Conservation (phyloP, 2,797 vertebrate genomes). For the Falco biarmicus region DNA sequence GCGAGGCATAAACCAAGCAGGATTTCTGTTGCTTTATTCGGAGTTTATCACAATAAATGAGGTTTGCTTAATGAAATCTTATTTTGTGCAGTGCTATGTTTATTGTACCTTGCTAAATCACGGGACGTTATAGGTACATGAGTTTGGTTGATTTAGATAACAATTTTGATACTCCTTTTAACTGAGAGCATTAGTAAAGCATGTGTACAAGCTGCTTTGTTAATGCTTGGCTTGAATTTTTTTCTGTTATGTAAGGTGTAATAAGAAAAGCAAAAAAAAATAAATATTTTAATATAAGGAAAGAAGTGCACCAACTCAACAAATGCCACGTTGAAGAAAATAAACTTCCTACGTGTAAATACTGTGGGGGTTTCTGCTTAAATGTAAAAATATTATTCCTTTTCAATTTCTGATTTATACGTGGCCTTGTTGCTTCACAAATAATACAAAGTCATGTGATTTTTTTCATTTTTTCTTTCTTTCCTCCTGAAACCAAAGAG, state of each 20-base stretch:
- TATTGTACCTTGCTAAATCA: background rate
- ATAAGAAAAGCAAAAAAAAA: background rate
- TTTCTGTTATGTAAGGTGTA: background rate
- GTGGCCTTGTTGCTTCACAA: background rate
- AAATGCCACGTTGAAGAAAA: background rate
- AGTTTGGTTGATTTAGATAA: background rate
- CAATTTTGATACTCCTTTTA: background rate
- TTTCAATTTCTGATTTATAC: background rate
- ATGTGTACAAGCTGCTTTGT: background rate
- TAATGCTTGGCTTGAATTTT: background rate
- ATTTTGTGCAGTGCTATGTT: background rate
- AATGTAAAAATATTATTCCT: background rate
- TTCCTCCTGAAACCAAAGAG: background rate
- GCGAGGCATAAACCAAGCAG: background rate
- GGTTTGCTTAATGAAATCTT: background rate
- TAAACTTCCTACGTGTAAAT: background rate
- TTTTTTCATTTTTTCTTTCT: background rate
- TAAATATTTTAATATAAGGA: background rate
- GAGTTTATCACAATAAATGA: background rate
- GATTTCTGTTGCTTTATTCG: background rate
- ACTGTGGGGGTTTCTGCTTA: background rate
- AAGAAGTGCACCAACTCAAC: background rate
- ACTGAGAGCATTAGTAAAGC: background rate
- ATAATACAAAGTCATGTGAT: accelerated
- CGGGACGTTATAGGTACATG: background rate